Conservation (phyloP, 2,113 vertebrate genomes). For the Amphiprion ocellaris region DNA sequence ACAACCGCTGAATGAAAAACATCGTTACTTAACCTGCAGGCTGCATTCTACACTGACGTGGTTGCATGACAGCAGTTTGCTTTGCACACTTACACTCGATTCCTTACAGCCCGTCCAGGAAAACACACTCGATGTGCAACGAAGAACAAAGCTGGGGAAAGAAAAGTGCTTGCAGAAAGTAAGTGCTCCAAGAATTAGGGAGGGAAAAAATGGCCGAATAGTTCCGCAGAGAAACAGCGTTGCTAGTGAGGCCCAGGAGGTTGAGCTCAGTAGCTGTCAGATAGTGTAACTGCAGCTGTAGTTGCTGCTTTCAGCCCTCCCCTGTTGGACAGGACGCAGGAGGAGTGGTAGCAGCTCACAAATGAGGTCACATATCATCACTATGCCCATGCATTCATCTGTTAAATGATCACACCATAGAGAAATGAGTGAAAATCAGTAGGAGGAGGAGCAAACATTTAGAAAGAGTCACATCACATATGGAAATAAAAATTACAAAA, state of each 20-base stretch:
- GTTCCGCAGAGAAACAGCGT: neutral
- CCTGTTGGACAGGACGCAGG: neutral
- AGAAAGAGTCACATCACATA: neutral
- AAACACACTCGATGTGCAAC: neutral
- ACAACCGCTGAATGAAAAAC: accelerated
- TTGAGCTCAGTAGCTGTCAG: neutral
- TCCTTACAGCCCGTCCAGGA: neutral
- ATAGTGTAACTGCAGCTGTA: neutral
- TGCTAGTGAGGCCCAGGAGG: neutral
- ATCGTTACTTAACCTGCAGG: neutral
- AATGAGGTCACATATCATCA: neutral
- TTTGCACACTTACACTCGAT: constrained; percentile 40
- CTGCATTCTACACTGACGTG: neutral
- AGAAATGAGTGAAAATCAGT: neutral
- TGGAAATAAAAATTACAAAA: neutral
- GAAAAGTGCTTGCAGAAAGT: neutral
- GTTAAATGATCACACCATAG: neutral
- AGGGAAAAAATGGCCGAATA: constrained; percentile 11
- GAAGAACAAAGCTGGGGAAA: neutral
- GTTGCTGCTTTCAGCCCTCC: constrained; percentile 18
- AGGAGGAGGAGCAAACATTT: neutral
- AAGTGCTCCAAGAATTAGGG: neutral
- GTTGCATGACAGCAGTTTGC: neutral
- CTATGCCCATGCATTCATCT: neutral
- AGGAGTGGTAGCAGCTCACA: neutral